Base-by-base conservation (phyloP, 1,140 invertebrate species). In the Drosophila rufa region DNA sequence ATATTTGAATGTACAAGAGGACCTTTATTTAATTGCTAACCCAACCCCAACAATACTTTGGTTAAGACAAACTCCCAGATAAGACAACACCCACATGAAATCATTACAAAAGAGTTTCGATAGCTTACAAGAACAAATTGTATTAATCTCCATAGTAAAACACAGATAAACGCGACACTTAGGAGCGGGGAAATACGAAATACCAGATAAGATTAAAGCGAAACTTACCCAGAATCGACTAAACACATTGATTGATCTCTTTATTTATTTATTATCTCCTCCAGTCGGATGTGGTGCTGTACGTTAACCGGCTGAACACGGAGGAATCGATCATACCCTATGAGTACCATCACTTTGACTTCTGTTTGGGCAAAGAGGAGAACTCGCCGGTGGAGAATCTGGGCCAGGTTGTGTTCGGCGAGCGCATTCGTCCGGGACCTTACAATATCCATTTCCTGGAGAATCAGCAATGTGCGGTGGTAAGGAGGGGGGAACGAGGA, bases 371-470 rank as follows among this genome's bases (percentile, higher is more conserved):
- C 56, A 95, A 95, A 83, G 95, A 97, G 79, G 94, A 94, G 46
- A 94, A 96, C 76, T 96, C 97, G n/a, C 98, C 98, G 7, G 97
- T 98, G 6, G 99, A 99, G 94, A 99, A 99, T 93, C 94, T 99
- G 43, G 99, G 99, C 2, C 99, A 99, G 94, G 98, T 99, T 57
- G 97, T 99, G 0, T 99, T 99, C 94, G 99, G 99, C 46, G 99
- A 99, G 94, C 95, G 99, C 85, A 99, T 99, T 86, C 94, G 97
- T 55, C 96, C 97, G 4, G 99, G 98, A 56, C 96, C 96, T 3
- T 99, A 99, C 80, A 95, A 96, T 92, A 96, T 96, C 25, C 93
- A 95, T 59, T 97, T 97, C 82, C 92, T 96, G 70, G 95, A 98
- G 87, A 94, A 96, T 92, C 92, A 95, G 47, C 94, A 94, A 27